phyloP scores from a whole-genome alignment of 2,888 invertebrate genomes.

The Ernsta delagoae region DNA sequence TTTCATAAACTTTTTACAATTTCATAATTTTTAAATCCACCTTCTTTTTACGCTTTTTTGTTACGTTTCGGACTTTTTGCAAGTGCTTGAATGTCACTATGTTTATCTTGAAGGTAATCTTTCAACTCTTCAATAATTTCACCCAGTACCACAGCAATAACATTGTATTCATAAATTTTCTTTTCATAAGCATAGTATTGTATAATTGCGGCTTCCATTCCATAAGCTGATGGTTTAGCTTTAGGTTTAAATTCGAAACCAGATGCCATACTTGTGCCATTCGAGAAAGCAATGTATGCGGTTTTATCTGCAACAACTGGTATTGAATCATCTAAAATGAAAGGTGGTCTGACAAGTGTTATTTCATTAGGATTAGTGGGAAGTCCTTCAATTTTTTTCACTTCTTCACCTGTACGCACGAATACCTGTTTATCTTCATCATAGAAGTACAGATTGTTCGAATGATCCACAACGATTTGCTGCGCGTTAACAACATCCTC shows the following conservation, averaged over 20 bases:
- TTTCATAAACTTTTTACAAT: not conserved
- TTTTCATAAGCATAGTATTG: not conserved
- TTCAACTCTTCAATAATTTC: conserved; percentile 6
- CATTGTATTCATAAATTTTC: conserved; percentile 2
- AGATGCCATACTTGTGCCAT: not conserved
- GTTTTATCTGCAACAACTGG: not conserved
- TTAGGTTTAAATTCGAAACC: not conserved
- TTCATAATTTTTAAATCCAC: not conserved
- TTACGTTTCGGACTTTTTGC: conserved; percentile 1
- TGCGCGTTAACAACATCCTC: not conserved
- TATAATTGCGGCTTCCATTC: not conserved
- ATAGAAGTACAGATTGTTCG: not conserved
- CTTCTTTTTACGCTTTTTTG: not conserved
- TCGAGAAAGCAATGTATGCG: not conserved
- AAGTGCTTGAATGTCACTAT: not conserved
- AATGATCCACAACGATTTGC: not conserved
- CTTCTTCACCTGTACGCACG: not conserved
- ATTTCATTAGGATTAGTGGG: not conserved
- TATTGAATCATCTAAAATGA: not conserved
- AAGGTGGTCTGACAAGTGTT: not conserved
- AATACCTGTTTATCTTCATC: not conserved
- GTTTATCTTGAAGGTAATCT: conserved; percentile 1
- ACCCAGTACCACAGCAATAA: not conserved
- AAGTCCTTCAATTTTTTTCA: not conserved
- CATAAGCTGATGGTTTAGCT: not conserved